phyloP scores from a whole-genome alignment of 2,797 vertebrate species.

The Arnoldichthys spilopterus region DNA sequence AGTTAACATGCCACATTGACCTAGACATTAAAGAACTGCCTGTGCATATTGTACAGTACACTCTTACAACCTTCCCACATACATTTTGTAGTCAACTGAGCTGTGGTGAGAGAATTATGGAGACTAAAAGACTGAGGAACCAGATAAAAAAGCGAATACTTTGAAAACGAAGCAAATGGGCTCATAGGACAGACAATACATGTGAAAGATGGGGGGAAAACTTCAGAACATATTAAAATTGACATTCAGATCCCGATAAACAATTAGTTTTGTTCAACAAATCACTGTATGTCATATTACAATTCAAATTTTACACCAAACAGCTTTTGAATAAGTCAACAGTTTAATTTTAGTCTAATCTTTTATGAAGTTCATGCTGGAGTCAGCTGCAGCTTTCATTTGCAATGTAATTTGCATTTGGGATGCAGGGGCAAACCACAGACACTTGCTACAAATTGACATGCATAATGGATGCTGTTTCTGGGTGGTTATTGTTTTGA shows the following conservation, averaged over 20 bases:
- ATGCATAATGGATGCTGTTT: conserved; percentile 72
- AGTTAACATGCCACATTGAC: not conserved
- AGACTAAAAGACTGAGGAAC: not conserved
- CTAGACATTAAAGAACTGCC: not conserved
- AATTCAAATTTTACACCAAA: conserved; percentile 36
- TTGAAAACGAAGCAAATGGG: not conserved
- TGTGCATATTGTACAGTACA: not conserved
- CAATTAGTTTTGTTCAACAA: conserved; percentile 42
- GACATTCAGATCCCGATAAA: conserved; percentile 47
- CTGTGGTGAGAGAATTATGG: not conserved
- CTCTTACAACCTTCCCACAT: not conserved
- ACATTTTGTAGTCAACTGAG: not conserved
- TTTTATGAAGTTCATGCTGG: conserved; percentile 44
- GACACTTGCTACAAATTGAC: conserved; percentile 63
- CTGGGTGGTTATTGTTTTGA: conserved; percentile 73
- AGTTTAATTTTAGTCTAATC: conserved; percentile 43
- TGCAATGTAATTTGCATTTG: conserved; percentile 51
- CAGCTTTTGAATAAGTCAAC: conserved; percentile 50
- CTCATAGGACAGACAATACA: not conserved
- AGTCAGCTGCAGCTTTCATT: conserved; percentile 41
- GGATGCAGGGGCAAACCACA: conserved; percentile 57
- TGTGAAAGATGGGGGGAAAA: conserved; percentile 1
- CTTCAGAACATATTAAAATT: conserved; percentile 43
- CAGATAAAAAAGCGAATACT: not conserved
- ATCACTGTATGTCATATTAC: conserved; percentile 39